phyloP scores from a whole-genome alignment of 2,888 invertebrate species.

The Dysmachus trigonus region DNA sequence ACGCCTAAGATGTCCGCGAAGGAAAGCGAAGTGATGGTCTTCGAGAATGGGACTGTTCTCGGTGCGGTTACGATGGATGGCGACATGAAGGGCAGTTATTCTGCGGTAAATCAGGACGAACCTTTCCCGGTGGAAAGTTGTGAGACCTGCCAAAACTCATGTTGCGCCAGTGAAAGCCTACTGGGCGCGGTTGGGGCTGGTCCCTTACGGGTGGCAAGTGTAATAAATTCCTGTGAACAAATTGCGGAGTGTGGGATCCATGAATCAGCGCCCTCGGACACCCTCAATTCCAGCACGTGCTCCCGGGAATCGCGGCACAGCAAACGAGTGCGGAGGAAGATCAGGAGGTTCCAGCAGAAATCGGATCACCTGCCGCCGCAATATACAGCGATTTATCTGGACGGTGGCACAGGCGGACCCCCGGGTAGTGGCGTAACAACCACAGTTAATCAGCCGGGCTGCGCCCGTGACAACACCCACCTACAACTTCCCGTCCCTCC shows the following conservation, averaged over 20 bases:
- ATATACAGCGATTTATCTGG: slow-evolving; percentile 61
- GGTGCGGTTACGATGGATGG: slow-evolving; percentile 56
- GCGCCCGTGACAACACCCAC: slow-evolving; percentile 33
- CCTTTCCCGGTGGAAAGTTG: background rate
- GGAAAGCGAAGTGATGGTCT: slow-evolving; percentile 51
- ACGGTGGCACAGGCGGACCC: slow-evolving; percentile 52
- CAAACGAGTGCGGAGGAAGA: slow-evolving; percentile 58
- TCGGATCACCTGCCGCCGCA: slow-evolving; percentile 56
- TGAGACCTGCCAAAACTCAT: background rate
- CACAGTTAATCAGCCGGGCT: background rate
- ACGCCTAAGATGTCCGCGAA: slow-evolving; percentile 26
- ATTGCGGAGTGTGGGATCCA: background rate
- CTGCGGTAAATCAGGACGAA: background rate
- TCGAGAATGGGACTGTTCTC: slow-evolving; percentile 62
- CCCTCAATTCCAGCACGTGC: slow-evolving; percentile 50
- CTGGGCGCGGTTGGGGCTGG: background rate
- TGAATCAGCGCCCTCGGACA: slow-evolving; percentile 5
- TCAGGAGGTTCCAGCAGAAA: slow-evolving; percentile 53
- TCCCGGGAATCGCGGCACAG: slow-evolving; percentile 57
- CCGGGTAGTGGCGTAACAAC: background rate
- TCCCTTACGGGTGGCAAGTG: background rate
- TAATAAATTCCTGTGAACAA: slow-evolving; percentile 10
- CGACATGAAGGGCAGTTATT: background rate
- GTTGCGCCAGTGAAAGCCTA: background rate
- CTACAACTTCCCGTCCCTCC: slow-evolving; percentile 39